Percentiles rank a stretch among this genome's conserved stretches.
Evolutionary conservation across 1,140 invertebrate genomes (phyloP).

Genomic region (Brachionus rubens): DNA sequence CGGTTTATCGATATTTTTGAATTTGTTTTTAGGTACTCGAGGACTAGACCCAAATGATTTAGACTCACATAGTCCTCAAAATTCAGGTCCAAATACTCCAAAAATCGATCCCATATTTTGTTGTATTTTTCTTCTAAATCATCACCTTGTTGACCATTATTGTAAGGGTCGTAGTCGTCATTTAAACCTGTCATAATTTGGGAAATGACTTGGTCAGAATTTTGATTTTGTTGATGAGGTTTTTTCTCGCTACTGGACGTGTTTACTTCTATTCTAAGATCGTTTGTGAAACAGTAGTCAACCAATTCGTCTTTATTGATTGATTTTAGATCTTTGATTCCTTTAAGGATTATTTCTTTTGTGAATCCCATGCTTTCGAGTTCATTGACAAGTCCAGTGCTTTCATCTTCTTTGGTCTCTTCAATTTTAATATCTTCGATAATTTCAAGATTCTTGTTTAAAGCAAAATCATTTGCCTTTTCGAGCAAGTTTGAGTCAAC

Average conservation of each 20-base stretch:
- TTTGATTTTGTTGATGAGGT: background rate
- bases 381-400: too few species aligned
- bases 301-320: background rate
- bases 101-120: conserved; percentile 52
- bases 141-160: background rate
- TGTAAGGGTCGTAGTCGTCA: background rate
- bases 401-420: background rate
- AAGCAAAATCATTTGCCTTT: background rate
- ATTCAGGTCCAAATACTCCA: conserved; percentile 52
- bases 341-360: conserved; percentile 48
- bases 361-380: conserved; percentile 48
- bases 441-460: background rate
- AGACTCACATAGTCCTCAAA: conserved; percentile 54
- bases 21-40: conserved; percentile 49
- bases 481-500: conserved; percentile 47
- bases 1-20: conserved; percentile 46
- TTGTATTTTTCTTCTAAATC: conserved; percentile 49
- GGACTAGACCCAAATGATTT: conserved; percentile 53
- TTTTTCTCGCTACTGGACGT: background rate
- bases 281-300: conserved; percentile 19
- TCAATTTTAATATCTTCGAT: background rate
- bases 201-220: background rate
- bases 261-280: background rate
- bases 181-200: background rate
- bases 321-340: conserved; percentile 45